Evolutionary conservation across 2,888 invertebrate species (phyloP).

Genomic region (Melieria omissa): DNA sequence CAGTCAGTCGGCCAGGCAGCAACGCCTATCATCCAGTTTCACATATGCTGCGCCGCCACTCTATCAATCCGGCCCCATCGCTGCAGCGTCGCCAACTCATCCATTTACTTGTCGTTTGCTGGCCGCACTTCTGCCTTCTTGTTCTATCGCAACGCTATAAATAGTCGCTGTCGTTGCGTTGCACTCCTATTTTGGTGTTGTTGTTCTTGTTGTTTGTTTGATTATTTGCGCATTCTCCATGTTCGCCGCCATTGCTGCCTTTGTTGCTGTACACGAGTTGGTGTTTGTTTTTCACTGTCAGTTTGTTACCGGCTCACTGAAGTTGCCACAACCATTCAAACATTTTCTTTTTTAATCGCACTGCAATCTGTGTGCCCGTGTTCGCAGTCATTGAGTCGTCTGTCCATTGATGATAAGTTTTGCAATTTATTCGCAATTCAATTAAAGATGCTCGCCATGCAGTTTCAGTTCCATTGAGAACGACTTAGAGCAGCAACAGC

Average conservation of each 20-base stretch:
- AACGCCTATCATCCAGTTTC: background rate
- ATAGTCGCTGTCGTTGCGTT: conserved; percentile 16
- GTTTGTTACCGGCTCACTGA: background rate
- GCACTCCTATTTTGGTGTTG: background rate
- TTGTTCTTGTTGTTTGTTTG: conserved; percentile 4
- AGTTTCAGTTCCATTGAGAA: too few relatives aligned
- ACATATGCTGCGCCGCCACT: background rate
- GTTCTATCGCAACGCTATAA: conserved; percentile 31
- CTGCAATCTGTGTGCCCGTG: conserved; percentile 6
- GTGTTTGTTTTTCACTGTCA: conserved; percentile 12
- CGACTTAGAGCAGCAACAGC: too few relatives aligned
- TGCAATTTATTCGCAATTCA: conserved; percentile 34
- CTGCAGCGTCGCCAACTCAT: background rate
- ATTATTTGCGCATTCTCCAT: conserved; percentile 23
- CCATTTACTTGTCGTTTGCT: conserved; percentile 5
- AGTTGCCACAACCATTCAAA: background rate
- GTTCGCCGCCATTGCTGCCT: background rate
- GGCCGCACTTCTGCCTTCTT: conserved; percentile 1
- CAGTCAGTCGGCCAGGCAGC: conserved; percentile 14
- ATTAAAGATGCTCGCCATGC: conserved; percentile 2
- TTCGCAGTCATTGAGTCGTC: background rate
- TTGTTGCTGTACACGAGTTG: background rate
- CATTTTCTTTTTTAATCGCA: conserved; percentile 9
- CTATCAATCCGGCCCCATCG: background rate
- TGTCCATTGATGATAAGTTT: conserved; percentile 23